These are phyloP conservation scores for Sipha flava DNA, from an alignment of 1,140 invertebrate genomes.

Conservation along the genomic window DNA sequence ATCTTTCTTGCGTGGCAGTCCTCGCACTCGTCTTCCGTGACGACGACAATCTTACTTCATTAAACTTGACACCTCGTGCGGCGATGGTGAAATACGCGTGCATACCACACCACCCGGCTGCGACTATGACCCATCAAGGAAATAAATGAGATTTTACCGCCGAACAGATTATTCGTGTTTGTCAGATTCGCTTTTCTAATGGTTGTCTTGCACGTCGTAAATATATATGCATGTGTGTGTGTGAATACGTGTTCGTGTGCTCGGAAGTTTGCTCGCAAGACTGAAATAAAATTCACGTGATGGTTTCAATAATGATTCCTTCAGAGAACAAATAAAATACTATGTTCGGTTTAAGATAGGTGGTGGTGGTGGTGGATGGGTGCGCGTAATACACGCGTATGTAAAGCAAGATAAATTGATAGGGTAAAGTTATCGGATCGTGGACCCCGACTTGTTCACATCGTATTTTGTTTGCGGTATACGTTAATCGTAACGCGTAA, in stretches of 20 bases:
- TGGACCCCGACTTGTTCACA: too few relatives aligned
- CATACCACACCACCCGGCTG: background rate
- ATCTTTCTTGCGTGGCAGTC: background rate
- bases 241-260: background rate
- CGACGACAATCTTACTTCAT: constrained; percentile 6
- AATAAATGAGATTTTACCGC: background rate
- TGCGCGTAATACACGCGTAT: too few relatives aligned
- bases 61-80: background rate
- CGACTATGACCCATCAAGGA: background rate
- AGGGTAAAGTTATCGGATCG: too few relatives aligned
- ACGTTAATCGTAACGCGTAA: background rate
- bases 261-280: too few relatives aligned
- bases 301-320: background rate
- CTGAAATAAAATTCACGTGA: too few relatives aligned
- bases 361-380: too few relatives aligned
- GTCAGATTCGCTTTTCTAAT: background rate
- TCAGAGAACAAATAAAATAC: background rate
- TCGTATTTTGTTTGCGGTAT: too few relatives aligned
- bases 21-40: background rate
- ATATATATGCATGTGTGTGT: too few relatives aligned
- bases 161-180: background rate
- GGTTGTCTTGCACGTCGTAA: too few relatives aligned
- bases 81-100: background rate
- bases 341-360: too few relatives aligned
- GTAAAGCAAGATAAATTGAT: background rate